phyloP scores from a whole-genome alignment of 1,140 invertebrate genomes.

The Drosophila virilis region DNA sequence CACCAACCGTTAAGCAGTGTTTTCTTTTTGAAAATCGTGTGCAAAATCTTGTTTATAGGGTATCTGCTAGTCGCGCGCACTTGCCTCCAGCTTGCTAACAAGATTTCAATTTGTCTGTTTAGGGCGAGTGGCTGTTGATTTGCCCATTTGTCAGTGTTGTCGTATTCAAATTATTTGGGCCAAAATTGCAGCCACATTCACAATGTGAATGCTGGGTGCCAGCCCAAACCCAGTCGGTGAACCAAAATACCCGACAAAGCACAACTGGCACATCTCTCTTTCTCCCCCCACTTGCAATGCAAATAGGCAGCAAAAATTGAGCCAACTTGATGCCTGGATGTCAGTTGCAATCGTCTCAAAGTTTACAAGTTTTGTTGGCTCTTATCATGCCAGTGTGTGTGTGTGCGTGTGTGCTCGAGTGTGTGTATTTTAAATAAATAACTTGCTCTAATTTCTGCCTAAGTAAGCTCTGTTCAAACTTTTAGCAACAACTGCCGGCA shows the following conservation, averaged over 20 bases:
- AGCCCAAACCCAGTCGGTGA: not conserved
- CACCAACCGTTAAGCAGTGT: too few species aligned
- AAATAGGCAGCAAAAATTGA: slow-evolving; percentile 43
- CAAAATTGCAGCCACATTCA: slow-evolving; percentile 17
- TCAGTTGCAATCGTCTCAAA: slow-evolving; percentile 39
- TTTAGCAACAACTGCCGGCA: slow-evolving; percentile 13
- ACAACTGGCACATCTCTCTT: not conserved
- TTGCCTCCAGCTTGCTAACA: not conserved
- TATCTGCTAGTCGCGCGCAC: not conserved
- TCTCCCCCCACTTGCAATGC: slow-evolving; percentile 3
- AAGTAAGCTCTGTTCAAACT: slow-evolving; percentile 19
- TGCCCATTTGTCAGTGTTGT: slow-evolving; percentile 8
- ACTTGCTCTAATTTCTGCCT: slow-evolving; percentile 30
- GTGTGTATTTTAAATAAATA: slow-evolving; percentile 35
- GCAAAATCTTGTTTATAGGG: not conserved
- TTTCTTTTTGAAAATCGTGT: too few species aligned
- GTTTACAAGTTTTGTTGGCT: slow-evolving; percentile 11
- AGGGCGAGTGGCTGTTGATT: slow-evolving; percentile 20
- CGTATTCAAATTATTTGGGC: slow-evolving; percentile 37
- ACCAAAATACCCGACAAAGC: not conserved
- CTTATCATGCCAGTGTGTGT: slow-evolving; percentile 8
- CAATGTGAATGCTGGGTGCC: not conserved
- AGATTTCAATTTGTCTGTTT: not conserved
- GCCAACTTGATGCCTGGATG: slow-evolving; percentile 30
- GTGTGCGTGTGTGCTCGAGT: slow-evolving; percentile 2